Evolutionary conservation across 1,140 invertebrate species (phyloP), one percentile per base, ranked within the genome.

Genomic region (Drosophila funebris): DNA sequence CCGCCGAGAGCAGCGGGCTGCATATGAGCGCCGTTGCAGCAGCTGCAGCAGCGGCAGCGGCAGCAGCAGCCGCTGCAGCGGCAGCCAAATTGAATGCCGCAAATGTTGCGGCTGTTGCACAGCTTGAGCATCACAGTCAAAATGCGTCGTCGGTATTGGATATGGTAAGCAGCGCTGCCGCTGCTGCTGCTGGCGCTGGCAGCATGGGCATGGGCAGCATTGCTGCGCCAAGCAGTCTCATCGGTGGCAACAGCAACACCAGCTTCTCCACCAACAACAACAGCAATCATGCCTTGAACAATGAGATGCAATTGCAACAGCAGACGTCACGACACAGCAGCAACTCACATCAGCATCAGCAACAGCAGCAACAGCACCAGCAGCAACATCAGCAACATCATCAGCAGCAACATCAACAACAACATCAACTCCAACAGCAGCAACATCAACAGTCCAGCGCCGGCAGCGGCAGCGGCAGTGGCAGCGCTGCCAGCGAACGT

Each of bases 251-350:
- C 76, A 87, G 83, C 75, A 87, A 87, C 68, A 75, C 78, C 22
- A 88, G 83, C 63, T 85, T 87, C 57, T 87, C 81, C 13, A 85
- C 82, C 22, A 85, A 81, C 67, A 84, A 84, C 44, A 85, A 81
- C 53, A 85, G 82, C 74, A 85, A 82, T 29, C 81, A 85, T 29
- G 80, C 73, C 8, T 62, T 81, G 1, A 11, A 16, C 53, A 52
- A 54, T 46, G 22, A 61, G 36, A 54, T 11, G 39, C 27, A 24
- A n/a, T 54, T 58, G 22, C 16, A 56, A 16, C 54, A 24, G 20
- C 57, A 33, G 18, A 16, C 20, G 0, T 39, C 46, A 7, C 67
- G 61, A 8, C 61, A 52, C 20, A 56, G 48, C 60, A 60, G 29
- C 52, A 70, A 39, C 13, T 63, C 72, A 31, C 57, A 78, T 41